phyloP scores from a whole-genome alignment of 2,888 invertebrate genomes.

The Agapetus fuscipes region DNA sequence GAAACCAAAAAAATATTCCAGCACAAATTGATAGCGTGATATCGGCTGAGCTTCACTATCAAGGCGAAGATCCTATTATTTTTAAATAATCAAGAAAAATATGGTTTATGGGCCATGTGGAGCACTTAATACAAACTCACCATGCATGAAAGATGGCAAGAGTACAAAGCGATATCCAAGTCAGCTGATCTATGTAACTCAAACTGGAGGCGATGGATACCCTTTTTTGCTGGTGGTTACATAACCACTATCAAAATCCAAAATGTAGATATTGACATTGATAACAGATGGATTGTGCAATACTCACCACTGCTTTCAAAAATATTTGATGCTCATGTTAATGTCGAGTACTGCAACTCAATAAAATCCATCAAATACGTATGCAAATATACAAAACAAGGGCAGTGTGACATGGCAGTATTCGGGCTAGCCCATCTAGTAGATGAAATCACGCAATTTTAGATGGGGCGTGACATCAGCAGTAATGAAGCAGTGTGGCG shows the following conservation, averaged over 20 bases:
- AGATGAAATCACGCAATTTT: conserved; percentile 24
- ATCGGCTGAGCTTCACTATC: not conserved
- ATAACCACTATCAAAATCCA: not conserved
- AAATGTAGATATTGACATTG: not conserved
- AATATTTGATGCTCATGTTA: conserved; percentile 8
- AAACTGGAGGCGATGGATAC: conserved; percentile 25
- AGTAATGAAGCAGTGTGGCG: conserved; percentile 23
- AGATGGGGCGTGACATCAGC: conserved; percentile 22
- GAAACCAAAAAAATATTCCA: conserved; percentile 3
- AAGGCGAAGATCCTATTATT: conserved; percentile 3
- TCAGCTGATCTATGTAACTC: conserved; percentile 19
- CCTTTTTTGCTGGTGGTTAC: conserved; percentile 23
- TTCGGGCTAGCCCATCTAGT: conserved; percentile 13
- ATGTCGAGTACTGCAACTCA: too few species aligned
- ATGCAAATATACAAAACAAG: conserved; percentile 1
- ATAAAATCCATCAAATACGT: too few species aligned
- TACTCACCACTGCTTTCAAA: conserved; percentile 22
- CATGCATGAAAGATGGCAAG: conserved; percentile 22
- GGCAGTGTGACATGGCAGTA: conserved; percentile 3
- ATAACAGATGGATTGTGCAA: not conserved
- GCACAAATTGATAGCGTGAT: not conserved
- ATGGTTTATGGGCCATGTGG: conserved; percentile 18
- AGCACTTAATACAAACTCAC: conserved; percentile 10
- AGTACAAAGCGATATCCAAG: conserved; percentile 26
- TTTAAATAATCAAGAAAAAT: conserved; percentile 11